Percentiles rank a stretch among this genome's conserved stretches.
phyloP scores from a whole-genome alignment of 2,888 invertebrate genomes.

The Stictocephala bisonia region DNA sequence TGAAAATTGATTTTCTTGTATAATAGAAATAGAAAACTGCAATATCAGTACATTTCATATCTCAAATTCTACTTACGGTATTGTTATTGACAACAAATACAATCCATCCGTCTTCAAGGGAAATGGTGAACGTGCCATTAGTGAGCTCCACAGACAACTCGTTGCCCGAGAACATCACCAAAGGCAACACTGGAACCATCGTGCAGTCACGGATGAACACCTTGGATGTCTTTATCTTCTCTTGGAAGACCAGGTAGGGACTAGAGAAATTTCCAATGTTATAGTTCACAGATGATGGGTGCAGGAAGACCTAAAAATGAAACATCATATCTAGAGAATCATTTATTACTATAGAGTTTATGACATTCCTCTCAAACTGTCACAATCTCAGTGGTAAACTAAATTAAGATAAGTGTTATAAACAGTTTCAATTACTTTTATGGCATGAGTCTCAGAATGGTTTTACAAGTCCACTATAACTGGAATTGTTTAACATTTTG shows the following conservation, averaged over 20 bases:
- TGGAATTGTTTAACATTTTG: too few relatives aligned
- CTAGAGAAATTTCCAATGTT: constrained; percentile 74
- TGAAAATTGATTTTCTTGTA: too few relatives aligned
- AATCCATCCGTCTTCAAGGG: constrained; percentile 85
- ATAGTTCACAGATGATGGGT: constrained; percentile 83
- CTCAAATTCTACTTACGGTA: constrained; percentile 69
- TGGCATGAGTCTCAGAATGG: too few relatives aligned
- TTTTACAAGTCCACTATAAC: too few relatives aligned
- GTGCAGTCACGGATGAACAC: constrained; percentile 85
- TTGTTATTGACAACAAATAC: constrained; percentile 82
- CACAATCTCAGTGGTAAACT: too few relatives aligned
- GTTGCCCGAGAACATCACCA: constrained; percentile 77
- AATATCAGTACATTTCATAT: too few relatives aligned
- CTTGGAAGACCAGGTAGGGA: constrained; percentile 84
- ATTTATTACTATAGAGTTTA: too few relatives aligned
- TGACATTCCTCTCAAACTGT: too few relatives aligned
- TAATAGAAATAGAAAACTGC: too few relatives aligned
- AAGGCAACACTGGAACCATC: constrained; percentile 80
- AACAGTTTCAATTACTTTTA: too few relatives aligned
- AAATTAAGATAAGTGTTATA: too few relatives aligned
- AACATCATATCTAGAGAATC: background rate
- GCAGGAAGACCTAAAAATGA: constrained; percentile 67
- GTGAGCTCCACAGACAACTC: constrained; percentile 78
- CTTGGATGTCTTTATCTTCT: constrained; percentile 75
- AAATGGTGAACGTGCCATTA: constrained; percentile 77